Percentiles rank a stretch among this genome's conserved stretches.
Evolutionary conservation across 2,888 invertebrate genomes (phyloP).

Genomic region (Netelia melanura): DNA sequence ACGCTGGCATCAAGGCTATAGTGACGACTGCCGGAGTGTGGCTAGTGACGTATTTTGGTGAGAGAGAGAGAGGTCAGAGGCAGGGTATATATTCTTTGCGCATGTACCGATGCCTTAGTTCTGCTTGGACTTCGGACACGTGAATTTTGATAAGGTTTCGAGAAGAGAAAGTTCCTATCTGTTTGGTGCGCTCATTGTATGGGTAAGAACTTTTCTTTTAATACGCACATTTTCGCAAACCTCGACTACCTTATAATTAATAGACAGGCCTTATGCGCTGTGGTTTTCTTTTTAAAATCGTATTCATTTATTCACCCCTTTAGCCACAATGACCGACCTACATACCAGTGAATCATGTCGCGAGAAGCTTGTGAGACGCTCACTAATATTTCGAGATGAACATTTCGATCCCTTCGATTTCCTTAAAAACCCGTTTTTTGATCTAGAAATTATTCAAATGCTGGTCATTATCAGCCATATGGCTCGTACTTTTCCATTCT

Average conservation of each 20-base stretch:
- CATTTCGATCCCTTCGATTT: not conserved
- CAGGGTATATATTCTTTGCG: conserved; percentile 78
- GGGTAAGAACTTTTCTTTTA: conserved; percentile 78
- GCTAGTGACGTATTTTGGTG: conserved; percentile 55
- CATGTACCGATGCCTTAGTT: conserved; percentile 79
- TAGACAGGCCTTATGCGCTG: not conserved
- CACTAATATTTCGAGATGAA: not conserved
- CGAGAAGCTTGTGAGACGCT: not conserved
- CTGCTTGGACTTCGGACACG: conserved; percentile 82
- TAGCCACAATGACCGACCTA: conserved; percentile 49
- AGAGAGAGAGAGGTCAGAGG: conserved; percentile 57
- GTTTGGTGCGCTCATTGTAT: conserved; percentile 85
- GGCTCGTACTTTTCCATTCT: not conserved
- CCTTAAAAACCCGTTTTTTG: not conserved
- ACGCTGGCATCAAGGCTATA: conserved; percentile 53
- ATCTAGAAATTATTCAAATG: not conserved
- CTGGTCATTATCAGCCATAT: not conserved
- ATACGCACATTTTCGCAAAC: not conserved
- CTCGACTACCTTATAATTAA: not conserved
- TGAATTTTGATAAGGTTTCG: conserved; percentile 73
- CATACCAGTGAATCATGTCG: conserved; percentile 41
- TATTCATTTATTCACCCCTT: conserved; percentile 22
- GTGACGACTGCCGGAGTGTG: conserved; percentile 28
- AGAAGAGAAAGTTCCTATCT: conserved; percentile 82
- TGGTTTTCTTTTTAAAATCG: conserved; percentile 1